Percentiles rank a stretch among this genome's conserved stretches.
Evolutionary conservation across 2,888 invertebrate genomes (phyloP).

Genomic region (Eueremaeus valkanovi): DNA sequence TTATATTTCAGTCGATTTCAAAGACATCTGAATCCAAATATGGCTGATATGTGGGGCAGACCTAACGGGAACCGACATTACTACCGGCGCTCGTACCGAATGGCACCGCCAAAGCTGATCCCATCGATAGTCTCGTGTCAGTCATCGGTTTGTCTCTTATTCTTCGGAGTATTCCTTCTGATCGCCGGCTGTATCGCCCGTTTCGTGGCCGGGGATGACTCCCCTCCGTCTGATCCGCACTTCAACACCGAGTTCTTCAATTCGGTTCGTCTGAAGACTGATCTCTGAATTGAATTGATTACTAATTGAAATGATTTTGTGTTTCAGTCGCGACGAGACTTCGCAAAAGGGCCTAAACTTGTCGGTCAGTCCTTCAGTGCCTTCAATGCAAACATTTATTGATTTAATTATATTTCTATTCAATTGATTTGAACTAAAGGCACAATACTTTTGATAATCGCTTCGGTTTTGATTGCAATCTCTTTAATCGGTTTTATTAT

Average conservation of each 20-base stretch:
- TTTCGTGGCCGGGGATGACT: not conserved
- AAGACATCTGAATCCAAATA: no score
- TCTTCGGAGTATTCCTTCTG: slow-evolving; percentile 19
- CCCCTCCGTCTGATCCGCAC: not conserved
- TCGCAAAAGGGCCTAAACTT: not conserved
- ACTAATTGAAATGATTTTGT: not conserved
- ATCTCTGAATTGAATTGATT: not conserved
- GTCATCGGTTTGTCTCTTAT: not conserved
- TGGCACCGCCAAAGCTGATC: not conserved
- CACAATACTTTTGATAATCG: not conserved
- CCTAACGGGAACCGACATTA: not conserved
- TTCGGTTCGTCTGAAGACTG: not conserved
- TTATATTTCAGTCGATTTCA: no score
- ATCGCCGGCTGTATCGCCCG: slow-evolving; percentile 9
- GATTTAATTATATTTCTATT: no score
- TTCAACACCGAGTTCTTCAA: not conserved
- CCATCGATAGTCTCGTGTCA: slow-evolving; percentile 29
- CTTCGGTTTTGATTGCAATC: not conserved
- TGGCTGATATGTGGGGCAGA: not conserved
- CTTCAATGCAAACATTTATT: no score
- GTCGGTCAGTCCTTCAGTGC: not conserved
- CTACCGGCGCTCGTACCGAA: slow-evolving; percentile 14
- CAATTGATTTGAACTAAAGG: not conserved
- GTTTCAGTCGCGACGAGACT: not conserved
- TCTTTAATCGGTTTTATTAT: not conserved